Percentiles rank a stretch among this genome's conserved stretches.
These are phyloP conservation scores for Lacerta bilineata DNA, from an alignment of 2,797 vertebrate genomes.

Conservation along the genomic window DNA sequence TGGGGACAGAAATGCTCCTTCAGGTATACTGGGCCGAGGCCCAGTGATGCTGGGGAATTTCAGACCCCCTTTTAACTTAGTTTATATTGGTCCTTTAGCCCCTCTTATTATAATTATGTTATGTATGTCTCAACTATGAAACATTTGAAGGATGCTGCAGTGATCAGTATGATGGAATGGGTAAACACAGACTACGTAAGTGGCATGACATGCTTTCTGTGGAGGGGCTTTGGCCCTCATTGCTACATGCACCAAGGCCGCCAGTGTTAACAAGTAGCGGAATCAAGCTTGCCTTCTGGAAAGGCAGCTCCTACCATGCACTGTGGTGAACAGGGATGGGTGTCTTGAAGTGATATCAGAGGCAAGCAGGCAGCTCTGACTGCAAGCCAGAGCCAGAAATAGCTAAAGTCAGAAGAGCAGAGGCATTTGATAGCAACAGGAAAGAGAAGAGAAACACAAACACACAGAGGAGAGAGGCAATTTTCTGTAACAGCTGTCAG, in stretches of 20 bases:
- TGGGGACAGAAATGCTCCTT: no score
- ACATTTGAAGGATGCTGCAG: neutral
- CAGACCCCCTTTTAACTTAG: no score
- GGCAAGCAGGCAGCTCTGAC: conserved; percentile 1
- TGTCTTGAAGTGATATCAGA: conserved; percentile 18
- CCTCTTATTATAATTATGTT: no score
- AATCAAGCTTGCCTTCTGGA: neutral
- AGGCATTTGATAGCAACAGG: conserved; percentile 1
- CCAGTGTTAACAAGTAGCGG: neutral
- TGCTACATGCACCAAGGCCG: neutral
- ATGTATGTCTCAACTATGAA: neutral
- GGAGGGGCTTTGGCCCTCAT: no score
- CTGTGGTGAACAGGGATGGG: neutral
- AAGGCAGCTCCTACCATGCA: neutral
- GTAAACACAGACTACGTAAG: no score
- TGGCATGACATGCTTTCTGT: neutral
- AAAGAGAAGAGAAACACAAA: neutral
- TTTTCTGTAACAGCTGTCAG: conserved; percentile 3
- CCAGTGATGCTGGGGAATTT: no score
- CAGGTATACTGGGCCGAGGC: no score
- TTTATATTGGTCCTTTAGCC: no score
- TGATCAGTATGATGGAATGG: neutral
- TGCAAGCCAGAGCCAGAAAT: conserved; percentile 1
- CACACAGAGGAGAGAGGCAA: neutral
- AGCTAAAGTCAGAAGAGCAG: neutral